Evolutionary conservation across 2,888 invertebrate species (phyloP).

Genomic region (Hedychridium roseum): DNA sequence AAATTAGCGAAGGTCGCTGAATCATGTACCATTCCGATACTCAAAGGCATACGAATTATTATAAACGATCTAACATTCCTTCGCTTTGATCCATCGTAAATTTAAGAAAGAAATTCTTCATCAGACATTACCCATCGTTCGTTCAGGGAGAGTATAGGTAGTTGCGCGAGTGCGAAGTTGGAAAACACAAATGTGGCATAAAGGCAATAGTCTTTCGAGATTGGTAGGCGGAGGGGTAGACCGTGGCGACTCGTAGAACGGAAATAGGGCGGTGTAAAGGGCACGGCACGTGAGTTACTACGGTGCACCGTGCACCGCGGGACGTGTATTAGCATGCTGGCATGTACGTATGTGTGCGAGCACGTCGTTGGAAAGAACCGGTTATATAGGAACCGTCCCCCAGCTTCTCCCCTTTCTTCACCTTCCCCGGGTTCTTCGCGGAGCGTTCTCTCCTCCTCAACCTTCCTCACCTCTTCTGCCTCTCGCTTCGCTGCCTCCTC

Average conservation of each 20-base stretch:
- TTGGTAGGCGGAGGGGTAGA: not conserved
- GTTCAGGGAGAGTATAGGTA: no score
- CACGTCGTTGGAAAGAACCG: slow-evolving; percentile 46
- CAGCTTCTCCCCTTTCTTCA: slow-evolving; percentile 25
- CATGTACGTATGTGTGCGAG: slow-evolving; percentile 26
- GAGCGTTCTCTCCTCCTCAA: slow-evolving; percentile 14
- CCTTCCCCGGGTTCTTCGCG: slow-evolving; percentile 10
- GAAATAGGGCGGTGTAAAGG: slow-evolving; percentile 48
- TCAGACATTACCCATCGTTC: no score
- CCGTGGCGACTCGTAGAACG: slow-evolving; percentile 17
- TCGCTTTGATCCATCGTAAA: no score
- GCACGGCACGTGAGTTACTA: slow-evolving; percentile 25
- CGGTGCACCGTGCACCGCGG: slow-evolving; percentile 11
- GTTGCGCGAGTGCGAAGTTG: no score
- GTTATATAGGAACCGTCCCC: slow-evolving; percentile 50
- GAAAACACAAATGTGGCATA: not conserved
- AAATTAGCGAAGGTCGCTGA: no score
- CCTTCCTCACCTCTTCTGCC: slow-evolving; percentile 20
- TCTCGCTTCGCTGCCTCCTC: slow-evolving; percentile 12
- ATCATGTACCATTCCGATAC: no score
- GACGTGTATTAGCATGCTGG: not conserved
- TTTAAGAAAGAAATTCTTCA: no score
- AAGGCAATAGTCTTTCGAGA: no score
- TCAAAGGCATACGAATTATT: no score
- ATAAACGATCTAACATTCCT: no score